phyloP scores from a whole-genome alignment of 2,113 vertebrate species.

The Scomber japonicus region DNA sequence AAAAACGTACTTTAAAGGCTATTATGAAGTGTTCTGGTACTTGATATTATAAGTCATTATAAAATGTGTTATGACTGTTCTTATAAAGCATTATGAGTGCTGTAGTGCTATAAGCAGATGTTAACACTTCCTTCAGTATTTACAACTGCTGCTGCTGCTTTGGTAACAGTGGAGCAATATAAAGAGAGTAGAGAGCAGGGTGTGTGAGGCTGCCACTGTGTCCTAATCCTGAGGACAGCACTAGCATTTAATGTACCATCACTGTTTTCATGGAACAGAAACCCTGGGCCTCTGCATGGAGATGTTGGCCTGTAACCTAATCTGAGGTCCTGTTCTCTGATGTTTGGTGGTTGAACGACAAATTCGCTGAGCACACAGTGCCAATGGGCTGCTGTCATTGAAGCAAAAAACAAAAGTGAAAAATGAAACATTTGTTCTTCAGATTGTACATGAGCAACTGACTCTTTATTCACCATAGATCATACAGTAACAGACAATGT shows the following conservation, averaged over 20 bases:
- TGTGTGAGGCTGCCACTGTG: constrained; percentile 9
- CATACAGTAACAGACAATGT: neutral
- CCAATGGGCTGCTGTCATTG: constrained; percentile 28
- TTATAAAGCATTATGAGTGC: too few species aligned
- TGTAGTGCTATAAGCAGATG: too few species aligned
- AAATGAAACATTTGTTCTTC: neutral
- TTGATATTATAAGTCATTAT: too few species aligned
- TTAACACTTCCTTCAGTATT: constrained; percentile 54
- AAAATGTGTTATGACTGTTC: too few species aligned
- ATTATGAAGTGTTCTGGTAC: too few species aligned
- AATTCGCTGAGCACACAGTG: constrained; percentile 32
- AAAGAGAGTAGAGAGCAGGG: constrained; percentile 15
- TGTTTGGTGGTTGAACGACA: constrained; percentile 24
- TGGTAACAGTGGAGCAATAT: constrained; percentile 36
- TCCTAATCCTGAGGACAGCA: constrained; percentile 45
- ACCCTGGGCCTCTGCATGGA: constrained; percentile 18
- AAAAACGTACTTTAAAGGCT: too few species aligned
- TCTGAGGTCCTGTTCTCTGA: constrained; percentile 36
- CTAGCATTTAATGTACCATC: constrained; percentile 42
- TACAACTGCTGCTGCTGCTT: constrained; percentile 43
- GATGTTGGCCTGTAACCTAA: constrained; percentile 46
- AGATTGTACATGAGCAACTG: neutral
- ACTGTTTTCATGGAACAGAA: constrained; percentile 31
- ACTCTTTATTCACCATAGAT: neutral
- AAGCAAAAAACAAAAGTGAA: constrained; percentile 7